phyloP scores from a whole-genome alignment of 2,113 vertebrate species.

The Anas platyrhynchos region DNA sequence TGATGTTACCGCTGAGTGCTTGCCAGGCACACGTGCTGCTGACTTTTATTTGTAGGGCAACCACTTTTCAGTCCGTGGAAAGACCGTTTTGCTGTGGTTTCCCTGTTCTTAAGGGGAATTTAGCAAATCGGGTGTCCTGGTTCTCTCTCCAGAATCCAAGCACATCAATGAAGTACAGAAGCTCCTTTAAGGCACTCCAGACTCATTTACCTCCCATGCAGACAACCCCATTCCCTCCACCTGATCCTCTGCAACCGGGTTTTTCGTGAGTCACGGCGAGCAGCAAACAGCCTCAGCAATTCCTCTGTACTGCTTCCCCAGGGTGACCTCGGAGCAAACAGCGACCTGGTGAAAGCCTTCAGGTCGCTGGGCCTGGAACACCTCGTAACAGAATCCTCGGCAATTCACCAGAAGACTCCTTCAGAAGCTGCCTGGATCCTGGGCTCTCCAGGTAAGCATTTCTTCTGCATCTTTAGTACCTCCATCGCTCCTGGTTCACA shows the following conservation, averaged over 20 bases:
- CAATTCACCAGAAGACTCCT: not conserved
- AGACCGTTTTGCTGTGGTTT: not conserved
- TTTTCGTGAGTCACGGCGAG: not conserved
- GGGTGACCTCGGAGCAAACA: fast-evolving
- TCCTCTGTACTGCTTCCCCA: not conserved
- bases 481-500: not conserved
- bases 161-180: not conserved
- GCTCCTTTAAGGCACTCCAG: not conserved
- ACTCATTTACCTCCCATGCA: not conserved
- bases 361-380: not conserved
- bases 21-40: not conserved
- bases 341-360: not conserved
- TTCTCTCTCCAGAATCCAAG: not conserved
- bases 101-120: not conserved
- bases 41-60: not conserved
- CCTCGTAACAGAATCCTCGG: not conserved
- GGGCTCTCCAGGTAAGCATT: not conserved
- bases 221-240: not conserved
- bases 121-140: not conserved
- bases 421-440: not conserved
- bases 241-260: not conserved
- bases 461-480: not conserved
- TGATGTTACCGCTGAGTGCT: not conserved
- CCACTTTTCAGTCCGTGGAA: not conserved
- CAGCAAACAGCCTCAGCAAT: not conserved